Percentiles rank a stretch among this genome's conserved stretches.
Evolutionary conservation across 2,113 vertebrate species (phyloP).

Genomic region (Lepus europaeus): DNA sequence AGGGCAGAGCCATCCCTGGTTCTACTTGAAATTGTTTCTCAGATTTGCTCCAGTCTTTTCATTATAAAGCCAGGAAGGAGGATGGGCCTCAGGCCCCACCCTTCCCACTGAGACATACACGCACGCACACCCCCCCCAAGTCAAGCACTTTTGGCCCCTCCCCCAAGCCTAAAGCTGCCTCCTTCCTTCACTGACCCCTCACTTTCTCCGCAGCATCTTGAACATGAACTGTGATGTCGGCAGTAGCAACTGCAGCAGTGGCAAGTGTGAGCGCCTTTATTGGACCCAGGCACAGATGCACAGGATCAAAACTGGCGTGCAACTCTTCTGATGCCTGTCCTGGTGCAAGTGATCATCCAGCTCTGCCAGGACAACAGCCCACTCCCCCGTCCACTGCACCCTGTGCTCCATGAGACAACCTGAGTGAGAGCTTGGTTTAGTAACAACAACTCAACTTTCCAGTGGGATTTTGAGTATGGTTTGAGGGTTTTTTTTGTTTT

Average conservation of each 20-base stretch:
- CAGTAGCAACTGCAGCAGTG: slow-evolving; percentile 80
- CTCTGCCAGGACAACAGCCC: not conserved
- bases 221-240: slow-evolving; percentile 65
- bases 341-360: slow-evolving; percentile 55
- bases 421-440: slow-evolving; percentile 7
- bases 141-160: not conserved
- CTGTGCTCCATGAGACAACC: slow-evolving; percentile 30
- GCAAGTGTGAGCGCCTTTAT: slow-evolving; percentile 83
- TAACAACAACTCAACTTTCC: slow-evolving; percentile 27
- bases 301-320: slow-evolving; percentile 88
- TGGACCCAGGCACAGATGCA: slow-evolving; percentile 90
- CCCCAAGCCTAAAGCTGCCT: not conserved
- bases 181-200: slow-evolving; percentile 34
- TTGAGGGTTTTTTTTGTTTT: not conserved
- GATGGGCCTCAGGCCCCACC: too few species aligned
- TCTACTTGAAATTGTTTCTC: slow-evolving; percentile 41
- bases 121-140: too few species aligned
- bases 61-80: slow-evolving; percentile 53
- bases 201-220: slow-evolving; percentile 68
- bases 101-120: not conserved
- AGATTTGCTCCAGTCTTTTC: not conserved
- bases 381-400: not conserved
- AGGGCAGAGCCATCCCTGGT: not conserved
- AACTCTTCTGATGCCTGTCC: slow-evolving; percentile 86
- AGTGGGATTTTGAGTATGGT: slow-evolving; percentile 39